Evolutionary conservation across 2,113 vertebrate genomes (phyloP).

Genomic region (Balaeniceps rex): DNA sequence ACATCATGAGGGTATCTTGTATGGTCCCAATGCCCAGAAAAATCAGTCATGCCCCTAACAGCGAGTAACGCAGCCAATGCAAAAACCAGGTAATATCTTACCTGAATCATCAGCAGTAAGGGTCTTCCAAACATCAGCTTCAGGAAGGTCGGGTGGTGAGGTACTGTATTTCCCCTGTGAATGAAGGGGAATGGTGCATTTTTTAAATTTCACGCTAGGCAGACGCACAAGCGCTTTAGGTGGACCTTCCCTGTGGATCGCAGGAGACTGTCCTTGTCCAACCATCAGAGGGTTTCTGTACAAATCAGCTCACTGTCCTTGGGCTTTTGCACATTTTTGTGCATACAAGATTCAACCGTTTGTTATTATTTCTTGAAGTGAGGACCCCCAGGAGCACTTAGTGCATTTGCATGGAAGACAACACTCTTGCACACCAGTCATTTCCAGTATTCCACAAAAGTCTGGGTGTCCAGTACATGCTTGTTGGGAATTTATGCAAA

Average conservation of each 20-base stretch:
- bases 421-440: background rate
- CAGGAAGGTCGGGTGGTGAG: background rate
- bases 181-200: background rate
- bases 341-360: background rate
- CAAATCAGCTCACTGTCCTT: background rate
- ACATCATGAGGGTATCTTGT: too few species aligned
- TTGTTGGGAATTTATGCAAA: conserved; percentile 16
- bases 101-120: background rate
- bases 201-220: background rate
- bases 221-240: background rate
- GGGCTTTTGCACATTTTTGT: background rate
- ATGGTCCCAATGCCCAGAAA: background rate
- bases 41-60: background rate
- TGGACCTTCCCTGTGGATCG: background rate
- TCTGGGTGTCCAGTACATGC: background rate
- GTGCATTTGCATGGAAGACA: background rate
- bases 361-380: background rate
- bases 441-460: background rate
- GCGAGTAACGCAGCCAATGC: background rate
- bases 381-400: background rate
- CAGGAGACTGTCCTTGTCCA: background rate
- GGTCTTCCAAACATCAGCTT: background rate
- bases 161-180: conserved; percentile 10
- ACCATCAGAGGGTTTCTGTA: background rate
- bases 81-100: background rate